Evolutionary conservation across 1,140 invertebrate species (phyloP).

Genomic region (Drosophila oshimai): DNA sequence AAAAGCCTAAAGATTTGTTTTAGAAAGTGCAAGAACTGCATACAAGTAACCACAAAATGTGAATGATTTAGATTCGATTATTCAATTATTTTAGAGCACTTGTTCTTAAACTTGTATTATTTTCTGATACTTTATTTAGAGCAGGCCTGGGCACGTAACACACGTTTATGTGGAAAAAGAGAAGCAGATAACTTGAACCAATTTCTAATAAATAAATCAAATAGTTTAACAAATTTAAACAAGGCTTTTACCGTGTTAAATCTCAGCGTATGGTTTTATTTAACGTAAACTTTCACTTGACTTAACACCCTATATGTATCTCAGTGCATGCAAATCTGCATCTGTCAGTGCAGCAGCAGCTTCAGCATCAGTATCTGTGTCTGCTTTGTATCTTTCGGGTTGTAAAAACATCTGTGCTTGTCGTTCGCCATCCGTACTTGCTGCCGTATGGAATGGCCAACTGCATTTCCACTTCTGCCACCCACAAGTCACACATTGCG

Average conservation of each 20-base stretch:
- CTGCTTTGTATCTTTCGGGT: conserved; percentile 38
- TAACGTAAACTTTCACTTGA: not conserved
- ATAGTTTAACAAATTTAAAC: not conserved
- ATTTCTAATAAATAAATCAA: too few species aligned
- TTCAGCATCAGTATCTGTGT: conserved; percentile 26
- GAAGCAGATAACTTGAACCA: too few species aligned
- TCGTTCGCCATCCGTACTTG: conserved; percentile 35
- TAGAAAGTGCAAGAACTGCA: too few species aligned
- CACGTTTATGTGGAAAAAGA: too few species aligned
- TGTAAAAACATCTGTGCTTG: conserved; percentile 48
- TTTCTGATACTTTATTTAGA: too few species aligned
- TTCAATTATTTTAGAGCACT: too few species aligned
- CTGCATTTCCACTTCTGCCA: conserved; percentile 1
- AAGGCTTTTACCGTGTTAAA: too few species aligned
- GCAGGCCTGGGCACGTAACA: too few species aligned
- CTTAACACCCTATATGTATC: not conserved
- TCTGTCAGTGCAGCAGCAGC: conserved; percentile 33
- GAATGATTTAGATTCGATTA: too few species aligned
- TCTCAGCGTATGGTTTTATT: too few species aligned
- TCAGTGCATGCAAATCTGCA: conserved; percentile 34
- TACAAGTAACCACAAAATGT: not conserved
- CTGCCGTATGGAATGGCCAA: not conserved
- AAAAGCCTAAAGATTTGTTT: not conserved
- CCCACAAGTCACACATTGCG: conserved; percentile 36
- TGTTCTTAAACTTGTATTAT: too few species aligned